Base-by-base conservation (phyloP, 35 echinoderm and acorn worm genomes). In the Apostichopus japonicus region DNA sequence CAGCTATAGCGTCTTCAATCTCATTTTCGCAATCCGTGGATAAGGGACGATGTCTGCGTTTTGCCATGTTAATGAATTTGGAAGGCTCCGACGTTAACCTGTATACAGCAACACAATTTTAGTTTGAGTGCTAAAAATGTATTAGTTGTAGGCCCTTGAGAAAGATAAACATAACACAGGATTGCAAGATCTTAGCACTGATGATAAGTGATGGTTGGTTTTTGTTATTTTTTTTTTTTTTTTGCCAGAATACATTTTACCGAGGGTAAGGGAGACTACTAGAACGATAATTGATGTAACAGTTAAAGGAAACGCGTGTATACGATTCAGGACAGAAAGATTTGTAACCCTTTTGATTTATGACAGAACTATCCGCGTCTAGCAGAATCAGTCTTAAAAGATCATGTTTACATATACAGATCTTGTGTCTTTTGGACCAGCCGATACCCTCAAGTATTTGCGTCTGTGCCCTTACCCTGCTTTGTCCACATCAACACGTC, bases 61-160 rank as follows among this genome's bases (percentile, higher is more conserved):
- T 57, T 84, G 17, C 81, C 9, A 84, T 59, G 54, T 84, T 84
- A 84, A 84, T 84, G 81, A 84, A 84, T 84, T 56, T 57, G 54
- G 81, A 84, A 84, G 81, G 81, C 15, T 84, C 57, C 53, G 81
- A 55, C 81, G 56, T 84, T 58, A 59, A 21, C 54, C 56, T 17
- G 54, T 23, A 84, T 84, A 84, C 21, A 14, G 6, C 55, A 57
- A 54, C 16, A 84, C 10, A 19, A 51, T 58, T 23, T 22, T 57
- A 57, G 10, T 54, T 21, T 58, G 81, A 55, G 81, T 57, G 11
- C 54, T 4, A 84, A 58, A 58, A 58, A 58, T 17, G 81, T 55
- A 84, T 84, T 58, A 57, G 7, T 6, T 57, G 10, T 84, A 56
- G 81, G 81, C 24, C 54, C 81, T 84, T 84, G 21, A 54, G 14